Evolutionary conservation across 2,888 invertebrate genomes (phyloP).

Genomic region (Drosophila hawaiiensis): DNA sequence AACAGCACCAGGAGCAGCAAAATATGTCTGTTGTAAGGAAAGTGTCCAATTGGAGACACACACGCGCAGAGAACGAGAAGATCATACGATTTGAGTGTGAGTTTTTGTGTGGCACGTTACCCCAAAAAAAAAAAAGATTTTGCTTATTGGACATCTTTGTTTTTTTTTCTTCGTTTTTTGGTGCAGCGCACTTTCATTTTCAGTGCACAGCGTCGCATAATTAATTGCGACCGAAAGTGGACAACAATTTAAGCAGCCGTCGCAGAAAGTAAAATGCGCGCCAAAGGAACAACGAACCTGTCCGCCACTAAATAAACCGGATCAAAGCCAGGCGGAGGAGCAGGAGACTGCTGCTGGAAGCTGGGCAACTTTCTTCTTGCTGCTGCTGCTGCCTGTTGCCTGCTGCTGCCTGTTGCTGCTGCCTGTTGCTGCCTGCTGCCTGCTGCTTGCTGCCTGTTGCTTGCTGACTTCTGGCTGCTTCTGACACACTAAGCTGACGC

Average conservation of each 20-base stretch:
- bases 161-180: too few species aligned
- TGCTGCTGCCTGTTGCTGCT: background rate
- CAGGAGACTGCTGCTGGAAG: conserved; percentile 16
- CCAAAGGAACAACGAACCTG: conserved; percentile 73
- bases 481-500: conserved; percentile 82
- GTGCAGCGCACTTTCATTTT: conserved; percentile 74
- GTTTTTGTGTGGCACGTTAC: conserved; percentile 2
- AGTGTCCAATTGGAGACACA: conserved; percentile 20
- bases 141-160: background rate
- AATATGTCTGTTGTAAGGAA: conserved; percentile 1
- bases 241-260: conserved; percentile 73
- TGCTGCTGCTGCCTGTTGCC: background rate
- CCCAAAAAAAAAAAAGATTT: background rate
- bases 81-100: background rate
- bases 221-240: conserved; percentile 82
- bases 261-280: conserved; percentile 77
- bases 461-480: conserved; percentile 61
- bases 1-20: background rate
- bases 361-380: conserved; percentile 77
- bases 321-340: conserved; percentile 54
- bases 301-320: conserved; percentile 67
- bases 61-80: conserved; percentile 17
- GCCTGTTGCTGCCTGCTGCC: background rate
- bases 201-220: conserved; percentile 73
- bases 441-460: conserved; percentile 21